A percentile compares a stretch with the other conserved stretches of the same genome.
Evolutionary conservation across 2,888 invertebrate genomes (phyloP).

Genomic region (Sinohyriopsis cumingii): DNA sequence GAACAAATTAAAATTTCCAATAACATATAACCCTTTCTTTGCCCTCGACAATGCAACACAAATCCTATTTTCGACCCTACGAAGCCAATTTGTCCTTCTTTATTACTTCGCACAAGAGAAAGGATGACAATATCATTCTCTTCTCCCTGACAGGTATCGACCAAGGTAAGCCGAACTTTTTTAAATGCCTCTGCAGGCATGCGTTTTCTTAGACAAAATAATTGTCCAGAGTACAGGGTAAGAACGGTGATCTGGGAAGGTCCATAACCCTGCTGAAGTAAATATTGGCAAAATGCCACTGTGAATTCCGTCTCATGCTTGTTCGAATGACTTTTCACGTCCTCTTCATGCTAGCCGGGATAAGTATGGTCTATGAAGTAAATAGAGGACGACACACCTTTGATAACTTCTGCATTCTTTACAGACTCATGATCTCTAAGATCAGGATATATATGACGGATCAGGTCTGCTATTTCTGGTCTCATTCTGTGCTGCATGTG

Average conservation of each 20-base stretch:
- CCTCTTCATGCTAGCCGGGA: slow-evolving; percentile 41
- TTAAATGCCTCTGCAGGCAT: slow-evolving; percentile 50
- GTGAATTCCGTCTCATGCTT: slow-evolving; percentile 54
- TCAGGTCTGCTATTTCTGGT: slow-evolving; percentile 53
- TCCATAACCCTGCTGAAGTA: slow-evolving; percentile 57
- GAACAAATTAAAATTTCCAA: slow-evolving; percentile 56
- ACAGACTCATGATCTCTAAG: slow-evolving; percentile 49
- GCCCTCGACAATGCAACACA: slow-evolving; percentile 70
- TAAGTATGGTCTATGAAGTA: slow-evolving; percentile 54
- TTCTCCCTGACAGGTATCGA: slow-evolving; percentile 68
- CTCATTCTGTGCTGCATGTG: slow-evolving; percentile 76
- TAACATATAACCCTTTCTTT: slow-evolving; percentile 61
- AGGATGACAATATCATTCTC: slow-evolving; percentile 69
- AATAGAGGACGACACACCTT: slow-evolving; percentile 46
- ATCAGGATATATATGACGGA: slow-evolving; percentile 52
- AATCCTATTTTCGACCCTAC: slow-evolving; percentile 51
- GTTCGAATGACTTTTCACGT: slow-evolving; percentile 49
- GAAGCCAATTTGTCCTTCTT: slow-evolving; percentile 57
- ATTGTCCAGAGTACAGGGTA: slow-evolving; percentile 62
- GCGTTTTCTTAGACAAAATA: slow-evolving; percentile 41
- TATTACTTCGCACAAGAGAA: slow-evolving; percentile 67
- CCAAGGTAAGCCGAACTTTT: slow-evolving; percentile 46
- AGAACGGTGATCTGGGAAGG: slow-evolving; percentile 55
- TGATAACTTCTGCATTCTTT: slow-evolving; percentile 27
- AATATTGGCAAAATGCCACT: slow-evolving; percentile 46